Base-by-base conservation (phyloP, 2,888 invertebrate genomes). In the Tetragonisca angustula region DNA sequence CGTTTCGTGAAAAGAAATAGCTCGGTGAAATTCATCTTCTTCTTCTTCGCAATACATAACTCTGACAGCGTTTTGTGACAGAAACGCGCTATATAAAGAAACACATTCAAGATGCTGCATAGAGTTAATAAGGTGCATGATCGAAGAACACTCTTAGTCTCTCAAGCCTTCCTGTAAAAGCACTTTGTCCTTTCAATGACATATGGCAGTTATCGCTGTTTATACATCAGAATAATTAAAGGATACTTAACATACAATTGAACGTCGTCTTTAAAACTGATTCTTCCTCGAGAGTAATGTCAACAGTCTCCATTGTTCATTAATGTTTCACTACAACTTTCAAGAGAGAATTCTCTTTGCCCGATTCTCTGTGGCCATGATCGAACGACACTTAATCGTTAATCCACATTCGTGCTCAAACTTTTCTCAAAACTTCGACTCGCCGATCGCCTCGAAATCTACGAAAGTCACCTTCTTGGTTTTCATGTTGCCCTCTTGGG, bases 401-500 rank as follows among this genome's bases (percentile, higher is more conserved):
- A 36, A 5, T 50, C 13, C 17, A 15, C 50, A 52, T 76, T 17
- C 15, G 17, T n/a, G 19, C 49, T n/a, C n/a, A 15, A 74, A 24
- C 24, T 36, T 21, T n/a, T 43, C n/a, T 93, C 88, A 93, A 88
- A 94, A 93, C 80, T 93, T 90, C 13, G 94, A 93, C 84, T 93
- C 91, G 72, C 88, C 87, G 19, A 89, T 86, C 71, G 85, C 88
- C 54, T 92, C 92, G 75, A 87, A 87, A 72, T 93, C 93, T 77
- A 93, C 92, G 87, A 94, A 94, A 70, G 94, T 94, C 75, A 94
- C 94, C 88, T 93, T 93, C 89, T 94, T 94, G 76, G 92, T 85
- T 80, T 88, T 92, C 71, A 88, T 82, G 91, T 91, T 92, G 93
- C 94, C 94, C 93, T 93, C 92, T 67, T 90, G 93, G 93, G 94